Evolutionary conservation across 2,888 invertebrate genomes (phyloP), one percentile per base, ranked within the genome.

Genomic region (Cephalotes varians): DNA sequence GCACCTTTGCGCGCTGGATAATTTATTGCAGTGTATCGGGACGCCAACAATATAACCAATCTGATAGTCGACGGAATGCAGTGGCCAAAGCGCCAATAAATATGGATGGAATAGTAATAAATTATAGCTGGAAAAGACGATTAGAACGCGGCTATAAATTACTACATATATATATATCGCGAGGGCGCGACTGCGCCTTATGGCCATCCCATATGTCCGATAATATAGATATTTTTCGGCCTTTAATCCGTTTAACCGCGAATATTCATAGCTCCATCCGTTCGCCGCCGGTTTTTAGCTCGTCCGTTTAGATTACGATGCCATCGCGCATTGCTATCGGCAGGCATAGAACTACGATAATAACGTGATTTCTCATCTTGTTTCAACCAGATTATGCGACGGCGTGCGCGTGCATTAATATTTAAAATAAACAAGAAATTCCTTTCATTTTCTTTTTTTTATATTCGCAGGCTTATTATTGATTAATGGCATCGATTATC

Each of bases 71-170:
- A 64, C 76, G 85, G 87, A 84, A 86, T 89, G 64, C 85, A 69
- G 80, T 76, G 73, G n/a, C 67, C 79, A 81, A 73, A 54, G 79
- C 77, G 54, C 84, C 89, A 85, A 89, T 89, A 89, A 89, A 89
- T 89, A 89, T 86, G 86, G 87, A 85, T 86, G 85, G 89, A 87
- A 83, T 87, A 84, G 89, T 87, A 86, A 89, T 89, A 89, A 87
- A 89, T 89, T 89, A 89, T 88, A 81, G 69, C 74, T 72, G 76
- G 82, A 82, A 80, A 85, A 86, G 82, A 90, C 90, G 89, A 89
- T 89, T 89, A 89, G 88, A 69, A 67, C 65, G 64, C 62, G 81
- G 47, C 86, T 77, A 88, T 88, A 87, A 88, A 89, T 88, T 89
- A 84, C 67, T 79, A 69, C 60, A 74, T 65, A 86, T 85, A 83